A percentile compares a stretch with the other conserved stretches of the same genome.
Conservation (phyloP, 2,888 invertebrate genomes). For the Ornithoptera alexandrae region DNA sequence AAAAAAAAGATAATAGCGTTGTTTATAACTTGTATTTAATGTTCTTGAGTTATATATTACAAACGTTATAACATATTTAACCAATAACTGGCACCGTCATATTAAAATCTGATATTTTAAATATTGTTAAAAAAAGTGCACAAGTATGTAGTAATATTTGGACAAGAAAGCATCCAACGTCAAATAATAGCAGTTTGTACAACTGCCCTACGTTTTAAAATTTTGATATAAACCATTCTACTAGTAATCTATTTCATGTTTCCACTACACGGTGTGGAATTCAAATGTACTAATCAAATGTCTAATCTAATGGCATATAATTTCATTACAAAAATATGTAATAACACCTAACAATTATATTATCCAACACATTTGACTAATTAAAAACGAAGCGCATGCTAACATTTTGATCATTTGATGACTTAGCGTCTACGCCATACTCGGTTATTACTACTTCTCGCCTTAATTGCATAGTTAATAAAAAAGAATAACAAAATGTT, state of each 20-base stretch:
- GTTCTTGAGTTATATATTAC: too few relatives aligned
- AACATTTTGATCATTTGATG: not conserved
- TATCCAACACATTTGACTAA: not conserved
- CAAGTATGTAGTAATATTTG: not conserved
- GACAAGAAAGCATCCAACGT: not conserved
- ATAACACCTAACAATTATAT: not conserved
- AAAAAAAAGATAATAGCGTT: too few relatives aligned
- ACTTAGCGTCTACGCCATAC: not conserved
- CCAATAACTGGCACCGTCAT: not conserved
- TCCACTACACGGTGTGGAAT: not conserved
- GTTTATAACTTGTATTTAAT: too few relatives aligned
- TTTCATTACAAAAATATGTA: not conserved
- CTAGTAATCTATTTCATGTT: not conserved
- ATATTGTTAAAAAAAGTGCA: too few relatives aligned
- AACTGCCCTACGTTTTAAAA: not conserved
- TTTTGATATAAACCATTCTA: not conserved
- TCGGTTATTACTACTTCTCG: conserved; percentile 8
- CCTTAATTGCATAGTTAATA: not conserved
- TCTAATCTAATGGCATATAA: conserved; percentile 1
- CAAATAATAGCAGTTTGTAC: not conserved
- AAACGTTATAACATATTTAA: not conserved
- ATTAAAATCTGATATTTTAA: too few relatives aligned
- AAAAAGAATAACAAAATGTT: not conserved
- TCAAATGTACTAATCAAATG: not conserved
- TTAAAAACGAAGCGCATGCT: not conserved